phyloP scores from a whole-genome alignment of 2,888 invertebrate genomes.

The Rhodophaea formosa region DNA sequence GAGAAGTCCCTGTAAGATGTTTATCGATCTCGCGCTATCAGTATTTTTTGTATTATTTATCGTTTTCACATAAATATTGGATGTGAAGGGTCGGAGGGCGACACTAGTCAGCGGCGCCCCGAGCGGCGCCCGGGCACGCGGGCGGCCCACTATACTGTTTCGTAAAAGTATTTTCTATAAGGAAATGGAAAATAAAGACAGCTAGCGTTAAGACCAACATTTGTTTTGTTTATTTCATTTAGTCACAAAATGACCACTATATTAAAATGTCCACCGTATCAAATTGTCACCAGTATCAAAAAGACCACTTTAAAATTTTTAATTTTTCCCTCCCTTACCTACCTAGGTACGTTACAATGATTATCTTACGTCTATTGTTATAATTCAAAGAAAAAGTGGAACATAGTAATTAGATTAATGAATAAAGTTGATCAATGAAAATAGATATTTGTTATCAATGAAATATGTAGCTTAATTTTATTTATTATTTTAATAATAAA shows the following conservation, averaged over 20 bases:
- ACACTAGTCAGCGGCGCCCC: conserved; percentile 69
- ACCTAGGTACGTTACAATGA: no score
- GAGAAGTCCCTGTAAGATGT: conserved; percentile 90
- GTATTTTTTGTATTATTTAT: conserved; percentile 79
- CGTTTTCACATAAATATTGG: conserved; percentile 73
- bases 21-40: conserved; percentile 69
- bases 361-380: no score
- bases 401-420: no score
- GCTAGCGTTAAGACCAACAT: conserved; percentile 76
- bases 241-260: no score
- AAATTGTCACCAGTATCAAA: no score
- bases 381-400: no score
- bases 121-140: conserved; percentile 55
- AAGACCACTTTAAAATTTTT: no score
- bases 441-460: no score
- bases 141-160: conserved; percentile 69
- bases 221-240: conserved; percentile 54
- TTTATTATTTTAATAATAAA: no score
- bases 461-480: no score
- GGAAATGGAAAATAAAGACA: conserved; percentile 82
- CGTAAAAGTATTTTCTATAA: conserved; percentile 79
- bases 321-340: not conserved
- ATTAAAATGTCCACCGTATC: no score
- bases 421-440: no score
- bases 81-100: conserved; percentile 62